Base-by-base conservation (phyloP, 2,113 vertebrate genomes). In the Dicentrarchus labrax region DNA sequence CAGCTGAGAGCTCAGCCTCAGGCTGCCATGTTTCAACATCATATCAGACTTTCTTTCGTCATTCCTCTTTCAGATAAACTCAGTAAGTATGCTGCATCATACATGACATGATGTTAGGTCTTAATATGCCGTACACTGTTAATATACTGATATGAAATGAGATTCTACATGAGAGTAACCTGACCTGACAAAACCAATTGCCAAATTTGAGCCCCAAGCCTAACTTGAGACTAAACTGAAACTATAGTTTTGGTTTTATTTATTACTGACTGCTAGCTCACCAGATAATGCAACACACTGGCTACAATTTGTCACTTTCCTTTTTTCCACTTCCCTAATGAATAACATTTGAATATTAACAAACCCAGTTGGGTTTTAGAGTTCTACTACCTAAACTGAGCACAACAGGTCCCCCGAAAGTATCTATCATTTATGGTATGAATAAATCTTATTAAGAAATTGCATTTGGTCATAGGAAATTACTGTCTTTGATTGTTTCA, bases 1-100 rank as follows among this genome's bases (percentile, higher is more conserved):
- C 88, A 91, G 87, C 83, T 91, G 92, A 92, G 87, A 89, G 87
- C 77, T 82, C 77, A 75, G 87, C 90, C 91, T 81, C 72, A 36
- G 90, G 91, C 88, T 74, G 84, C 80, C 67, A 66, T n/a, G 22
- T 82, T 82, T 78, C 36, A 54, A 76, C 85, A 83, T 88, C 45
- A 67, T 57, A 88, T 86, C 83, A 68, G 75, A 85, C 73, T 73
- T 80, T 79, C 62, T 87, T 60, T 78, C 24, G 17, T 77, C 72
- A 62, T 15, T 84, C 51, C 38, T 39, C 22, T 86, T 43, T 81
- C 36, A 72, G 66, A 88, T 83, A 59, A 88, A 68, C 61, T 68
- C 47, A 39, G 70, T 50, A 45, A 76, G 45, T 68, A 10, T 68
- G 65, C 84, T 86, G 57, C 51, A 50, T 85, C 82, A 87, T 65